Evolutionary conservation across 2,113 vertebrate genomes (phyloP).

Genomic region (Euleptes europaea): DNA sequence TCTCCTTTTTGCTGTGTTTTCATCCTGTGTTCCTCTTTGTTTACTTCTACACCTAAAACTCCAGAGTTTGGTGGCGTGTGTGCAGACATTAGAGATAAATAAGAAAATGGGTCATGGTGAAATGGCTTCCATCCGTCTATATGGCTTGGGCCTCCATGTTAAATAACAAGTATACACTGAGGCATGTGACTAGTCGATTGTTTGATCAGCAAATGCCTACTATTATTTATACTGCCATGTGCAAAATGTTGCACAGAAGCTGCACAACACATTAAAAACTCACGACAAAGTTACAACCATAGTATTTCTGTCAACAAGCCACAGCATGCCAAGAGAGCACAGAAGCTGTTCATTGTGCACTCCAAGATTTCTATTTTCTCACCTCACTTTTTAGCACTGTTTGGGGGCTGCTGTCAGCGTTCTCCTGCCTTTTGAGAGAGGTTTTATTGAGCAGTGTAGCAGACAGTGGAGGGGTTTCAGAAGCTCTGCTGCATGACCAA

Average conservation of each 20-base stretch:
- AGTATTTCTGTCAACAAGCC: no score
- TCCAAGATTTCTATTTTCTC: neutral
- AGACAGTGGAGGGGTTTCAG: neutral
- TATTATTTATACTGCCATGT: neutral
- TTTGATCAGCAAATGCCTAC: neutral
- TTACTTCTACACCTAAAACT: neutral
- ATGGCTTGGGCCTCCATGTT: neutral
- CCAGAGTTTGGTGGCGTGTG: neutral
- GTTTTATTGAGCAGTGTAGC: no score
- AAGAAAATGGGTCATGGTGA: neutral
- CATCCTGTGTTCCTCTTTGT: neutral
- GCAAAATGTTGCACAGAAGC: neutral
- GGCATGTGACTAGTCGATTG: neutral
- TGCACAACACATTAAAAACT: neutral
- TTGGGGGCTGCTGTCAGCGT: neutral
- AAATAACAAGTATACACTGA: neutral
- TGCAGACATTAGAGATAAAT: neutral
- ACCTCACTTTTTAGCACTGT: neutral
- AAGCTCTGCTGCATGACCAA: no score
- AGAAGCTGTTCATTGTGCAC: no score
- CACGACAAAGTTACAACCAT: no score
- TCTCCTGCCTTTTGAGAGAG: neutral
- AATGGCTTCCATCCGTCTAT: neutral
- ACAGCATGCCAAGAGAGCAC: no score
- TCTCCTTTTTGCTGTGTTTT: constrained; percentile 6